Conservation (phyloP, 1,140 invertebrate species). For the Acyrthosiphon pisum region DNA sequence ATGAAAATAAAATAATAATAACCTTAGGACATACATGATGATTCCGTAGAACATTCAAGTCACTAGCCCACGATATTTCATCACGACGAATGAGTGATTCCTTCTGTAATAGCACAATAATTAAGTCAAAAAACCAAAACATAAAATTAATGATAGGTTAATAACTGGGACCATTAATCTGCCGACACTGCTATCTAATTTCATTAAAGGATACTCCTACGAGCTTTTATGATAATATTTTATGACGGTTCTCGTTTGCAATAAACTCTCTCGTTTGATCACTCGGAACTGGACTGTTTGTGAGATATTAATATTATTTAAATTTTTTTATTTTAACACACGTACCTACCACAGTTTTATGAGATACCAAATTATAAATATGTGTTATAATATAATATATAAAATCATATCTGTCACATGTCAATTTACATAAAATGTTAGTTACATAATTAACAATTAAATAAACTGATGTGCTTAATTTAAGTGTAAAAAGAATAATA, state of each 20-base stretch:
- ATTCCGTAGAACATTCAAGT: background rate
- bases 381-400: background rate
- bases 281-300: background rate
- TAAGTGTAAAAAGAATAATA: background rate
- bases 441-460: background rate
- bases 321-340: background rate
- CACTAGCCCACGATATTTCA: background rate
- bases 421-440: background rate
- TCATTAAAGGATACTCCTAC: constrained; percentile 17
- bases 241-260: background rate
- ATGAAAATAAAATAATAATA: constrained; percentile 10
- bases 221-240: background rate
- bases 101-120: constrained; percentile 6
- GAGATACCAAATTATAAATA: background rate
- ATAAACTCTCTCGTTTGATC: constrained; percentile 16
- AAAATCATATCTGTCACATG: background rate
- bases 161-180: background rate
- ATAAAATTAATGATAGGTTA: constrained; percentile 15
- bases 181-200: constrained; percentile 7
- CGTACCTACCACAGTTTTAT: background rate
- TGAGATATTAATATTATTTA: background rate
- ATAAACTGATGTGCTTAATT: background rate
- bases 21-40: background rate
- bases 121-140: constrained; percentile 32
- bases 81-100: background rate